Base-by-base conservation (phyloP, 2,113 vertebrate genomes). In the Clupea harengus region DNA sequence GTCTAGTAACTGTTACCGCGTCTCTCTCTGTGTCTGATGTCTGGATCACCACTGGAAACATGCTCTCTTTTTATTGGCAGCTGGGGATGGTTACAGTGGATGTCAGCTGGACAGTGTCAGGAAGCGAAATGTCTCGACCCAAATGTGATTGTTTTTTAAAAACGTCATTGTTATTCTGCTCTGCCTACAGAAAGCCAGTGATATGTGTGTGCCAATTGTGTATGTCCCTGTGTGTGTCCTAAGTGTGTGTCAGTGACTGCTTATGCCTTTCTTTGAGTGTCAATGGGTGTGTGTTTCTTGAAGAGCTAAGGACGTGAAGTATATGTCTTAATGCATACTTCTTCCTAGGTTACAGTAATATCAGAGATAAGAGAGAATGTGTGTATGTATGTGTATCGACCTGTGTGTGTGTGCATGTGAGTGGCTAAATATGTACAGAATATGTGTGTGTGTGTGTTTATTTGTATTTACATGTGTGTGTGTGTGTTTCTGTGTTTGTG, bases 401-500 rank as follows among this genome's bases (percentile, higher is more conserved):
- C 39, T 64, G 17, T 64, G 17, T 22, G 18, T 64, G 57, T 20
- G 57, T 60, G 57, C 18, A 4, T 60, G 45, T 46, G 3, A 7
- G 45, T 46, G 45, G 57, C 8, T 3, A n/a, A n/a, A n/a, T n/a
- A n/a, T n/a, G n/a, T n/a, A n/a, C n/a, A n/a, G n/a, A n/a, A n/a
- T n/a, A n/a, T n/a, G n/a, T n/a, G n/a, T 64, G 57, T 64, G 57
- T 64, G 57, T 64, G 57, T 64, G 57, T n/a, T 64, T 46, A 46
- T 46, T 46, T 46, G 45, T 46, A 46, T 4, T 46, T 3, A 3
- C 45, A 46, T 7, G n/a, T 46, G 20, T 64, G 57, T 46, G 45
- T 46, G 45, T 46, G 7, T 46, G 3, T 46, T 46, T 46, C 45
- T 46, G 87, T 86, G 80, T 75, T 78, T 64, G 83, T 54, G 28